A percentile compares a stretch with the other conserved stretches of the same genome.
These are phyloP conservation scores for Hanleya hanleyi DNA, from an alignment of 2,888 invertebrate genomes.

Conservation along the genomic window DNA sequence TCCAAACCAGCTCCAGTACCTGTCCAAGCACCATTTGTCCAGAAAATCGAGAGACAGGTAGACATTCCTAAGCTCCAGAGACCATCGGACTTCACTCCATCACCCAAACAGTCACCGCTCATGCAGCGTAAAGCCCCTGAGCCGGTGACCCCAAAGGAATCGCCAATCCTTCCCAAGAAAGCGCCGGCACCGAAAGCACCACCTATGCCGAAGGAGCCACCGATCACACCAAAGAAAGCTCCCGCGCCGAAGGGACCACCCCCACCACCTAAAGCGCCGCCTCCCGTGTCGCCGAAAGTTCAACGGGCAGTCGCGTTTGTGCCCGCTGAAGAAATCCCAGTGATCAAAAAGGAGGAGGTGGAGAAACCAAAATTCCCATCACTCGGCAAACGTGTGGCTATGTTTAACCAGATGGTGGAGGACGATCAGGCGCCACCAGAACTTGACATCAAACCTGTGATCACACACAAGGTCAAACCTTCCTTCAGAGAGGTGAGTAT, in stretches of 20 bases:
- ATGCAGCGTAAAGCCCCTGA: background rate
- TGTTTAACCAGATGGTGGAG: background rate
- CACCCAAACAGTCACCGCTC: slow-evolving; percentile 28
- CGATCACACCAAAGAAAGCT: slow-evolving; percentile 19
- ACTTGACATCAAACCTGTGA: slow-evolving; percentile 8
- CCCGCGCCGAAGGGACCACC: slow-evolving; percentile 16
- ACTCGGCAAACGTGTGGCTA: background rate
- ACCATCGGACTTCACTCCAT: slow-evolving; percentile 44
- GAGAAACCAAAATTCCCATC: slow-evolving; percentile 6
- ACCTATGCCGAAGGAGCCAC: slow-evolving; percentile 28
- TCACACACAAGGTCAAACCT: background rate
- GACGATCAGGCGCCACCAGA: background rate
- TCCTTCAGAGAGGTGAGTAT: background rate
- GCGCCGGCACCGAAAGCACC: background rate
- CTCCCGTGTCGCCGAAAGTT: background rate
- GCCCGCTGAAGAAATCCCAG: background rate
- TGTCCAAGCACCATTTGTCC: background rate
- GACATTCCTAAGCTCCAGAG: slow-evolving; percentile 54
- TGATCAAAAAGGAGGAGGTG: background rate
- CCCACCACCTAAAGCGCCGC: slow-evolving; percentile 17
- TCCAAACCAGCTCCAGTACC: background rate
- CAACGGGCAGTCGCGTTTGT: background rate
- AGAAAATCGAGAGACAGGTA: background rate
- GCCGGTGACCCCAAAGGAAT: background rate
- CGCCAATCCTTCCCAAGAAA: background rate